These are phyloP conservation scores for Stichopus chloronotus DNA, from an alignment of 35 echinoderm and acorn worm genomes.

Conservation along the genomic window DNA sequence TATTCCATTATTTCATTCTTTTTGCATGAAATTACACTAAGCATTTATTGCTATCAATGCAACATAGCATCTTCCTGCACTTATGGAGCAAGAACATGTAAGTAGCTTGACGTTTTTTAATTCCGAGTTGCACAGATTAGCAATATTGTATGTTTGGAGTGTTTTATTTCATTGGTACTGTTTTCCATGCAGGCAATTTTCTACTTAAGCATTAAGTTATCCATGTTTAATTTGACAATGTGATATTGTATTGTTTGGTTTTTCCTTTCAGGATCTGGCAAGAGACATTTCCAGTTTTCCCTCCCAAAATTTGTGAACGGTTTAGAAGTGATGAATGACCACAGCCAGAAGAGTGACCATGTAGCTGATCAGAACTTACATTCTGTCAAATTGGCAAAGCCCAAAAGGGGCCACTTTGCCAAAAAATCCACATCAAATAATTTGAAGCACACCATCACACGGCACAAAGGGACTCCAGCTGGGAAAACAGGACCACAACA, in stretches of 20 bases:
- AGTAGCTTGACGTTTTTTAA: too few relatives aligned
- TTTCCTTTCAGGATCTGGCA: slow-evolving; percentile 40
- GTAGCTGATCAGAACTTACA: slow-evolving; percentile 3
- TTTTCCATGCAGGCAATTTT: too few relatives aligned
- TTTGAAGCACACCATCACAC: not conserved
- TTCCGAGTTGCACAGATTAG: too few relatives aligned
- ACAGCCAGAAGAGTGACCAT: slow-evolving; percentile 34
- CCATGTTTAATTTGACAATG: too few relatives aligned
- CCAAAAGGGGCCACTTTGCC: slow-evolving; percentile 28
- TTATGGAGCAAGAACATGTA: too few relatives aligned
- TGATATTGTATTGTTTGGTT: not conserved
- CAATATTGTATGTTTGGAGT: too few relatives aligned
- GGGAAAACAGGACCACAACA: not conserved
- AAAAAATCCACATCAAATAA: slow-evolving; percentile 44
- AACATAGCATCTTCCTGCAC: too few relatives aligned
- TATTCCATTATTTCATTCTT: not conserved
- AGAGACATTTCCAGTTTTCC: slow-evolving; percentile 50
- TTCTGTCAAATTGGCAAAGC: not conserved
- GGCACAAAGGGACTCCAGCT: not conserved
- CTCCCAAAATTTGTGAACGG: slow-evolving; percentile 52
- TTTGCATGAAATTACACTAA: too few relatives aligned
- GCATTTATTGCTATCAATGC: too few relatives aligned
- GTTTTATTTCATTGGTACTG: too few relatives aligned
- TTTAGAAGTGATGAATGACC: slow-evolving; percentile 54
- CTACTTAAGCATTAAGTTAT: too few relatives aligned